A percentile compares a stretch with the other conserved stretches of the same genome.
phyloP scores from a whole-genome alignment of 2,797 vertebrate species.

The Gephyroberyx darwinii region DNA sequence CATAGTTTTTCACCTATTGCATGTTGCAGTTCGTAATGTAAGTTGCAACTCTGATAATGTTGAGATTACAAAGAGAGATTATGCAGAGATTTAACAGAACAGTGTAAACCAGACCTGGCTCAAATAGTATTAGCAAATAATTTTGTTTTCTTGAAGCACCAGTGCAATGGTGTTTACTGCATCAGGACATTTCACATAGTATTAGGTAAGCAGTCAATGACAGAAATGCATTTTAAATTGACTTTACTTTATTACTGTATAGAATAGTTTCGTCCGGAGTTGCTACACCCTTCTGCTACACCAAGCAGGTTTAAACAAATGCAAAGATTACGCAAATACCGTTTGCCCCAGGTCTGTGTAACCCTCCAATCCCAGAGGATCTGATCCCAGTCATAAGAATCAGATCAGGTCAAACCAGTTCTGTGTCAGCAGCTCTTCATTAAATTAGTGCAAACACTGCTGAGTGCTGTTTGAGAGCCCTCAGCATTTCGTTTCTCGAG shows the following conservation, averaged over 20 bases:
- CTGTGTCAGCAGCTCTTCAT: slow-evolving; percentile 42
- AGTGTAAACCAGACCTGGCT: neutral
- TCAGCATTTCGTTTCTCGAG: slow-evolving; percentile 40
- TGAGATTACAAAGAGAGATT: slow-evolving; percentile 22
- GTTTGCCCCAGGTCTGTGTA: slow-evolving; percentile 10
- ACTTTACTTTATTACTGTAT: neutral
- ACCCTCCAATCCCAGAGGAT: slow-evolving; percentile 39
- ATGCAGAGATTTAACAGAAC: slow-evolving; percentile 11
- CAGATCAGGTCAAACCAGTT: slow-evolving; percentile 72
- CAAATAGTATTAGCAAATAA: slow-evolving; percentile 29
- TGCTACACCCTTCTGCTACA: neutral
- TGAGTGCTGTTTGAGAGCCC: slow-evolving; percentile 40
- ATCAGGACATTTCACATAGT: neutral
- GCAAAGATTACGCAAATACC: slow-evolving; percentile 14
- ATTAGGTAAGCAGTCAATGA: neutral
- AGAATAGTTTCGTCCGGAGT: neutral
- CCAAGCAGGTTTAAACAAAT: slow-evolving; percentile 53
- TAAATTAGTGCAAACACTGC: slow-evolving; percentile 29
- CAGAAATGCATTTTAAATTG: neutral
- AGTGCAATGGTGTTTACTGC: neutral
- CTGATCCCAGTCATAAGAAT: slow-evolving; percentile 43
- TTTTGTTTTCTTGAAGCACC: slow-evolving; percentile 5
- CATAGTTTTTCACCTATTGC: slow-evolving; percentile 56
- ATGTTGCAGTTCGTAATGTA: slow-evolving; percentile 64
- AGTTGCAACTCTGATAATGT: slow-evolving; percentile 30